These are phyloP conservation scores for Linhomoeus sp. DNA, from an alignment of 2,888 invertebrate species.

Conservation along the genomic window DNA sequence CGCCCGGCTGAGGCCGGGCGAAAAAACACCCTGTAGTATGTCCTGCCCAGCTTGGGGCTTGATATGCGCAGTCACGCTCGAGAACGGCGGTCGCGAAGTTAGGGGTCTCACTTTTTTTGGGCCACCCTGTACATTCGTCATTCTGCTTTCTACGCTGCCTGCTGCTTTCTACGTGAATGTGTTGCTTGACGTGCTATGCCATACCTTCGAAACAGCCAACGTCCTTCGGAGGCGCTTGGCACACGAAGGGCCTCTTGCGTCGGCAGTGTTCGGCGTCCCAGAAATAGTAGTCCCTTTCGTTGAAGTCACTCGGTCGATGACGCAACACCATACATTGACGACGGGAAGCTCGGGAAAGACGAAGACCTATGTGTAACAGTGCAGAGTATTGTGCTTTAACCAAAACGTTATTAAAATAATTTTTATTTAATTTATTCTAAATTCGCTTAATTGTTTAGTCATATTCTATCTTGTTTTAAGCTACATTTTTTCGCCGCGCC, in stretches of 20 bases:
- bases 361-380: not conserved
- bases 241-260: conserved; percentile 33
- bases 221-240: conserved; percentile 35
- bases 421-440: not conserved
- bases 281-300: conserved; percentile 16
- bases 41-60: too few relatives aligned
- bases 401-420: not conserved
- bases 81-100: too few relatives aligned
- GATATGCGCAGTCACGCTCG: too few relatives aligned
- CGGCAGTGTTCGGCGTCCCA: conserved; percentile 33
- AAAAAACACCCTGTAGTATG: too few relatives aligned
- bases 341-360: not conserved
- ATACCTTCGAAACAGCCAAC: conserved; percentile 23
- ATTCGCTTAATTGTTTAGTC: too few relatives aligned
- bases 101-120: too few relatives aligned
- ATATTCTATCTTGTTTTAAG: not conserved
- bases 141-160: too few relatives aligned
- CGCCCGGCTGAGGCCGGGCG: too few relatives aligned
- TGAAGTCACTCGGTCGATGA: not conserved
- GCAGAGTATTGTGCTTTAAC: not conserved
- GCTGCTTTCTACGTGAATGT: too few relatives aligned
- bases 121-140: too few relatives aligned
- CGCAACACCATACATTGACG: conserved; percentile 4
- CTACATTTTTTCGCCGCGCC: too few relatives aligned
- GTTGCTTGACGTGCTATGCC: too few relatives aligned